Base-by-base conservation (phyloP, 2,113 vertebrate species). In the Cairina moschata region DNA sequence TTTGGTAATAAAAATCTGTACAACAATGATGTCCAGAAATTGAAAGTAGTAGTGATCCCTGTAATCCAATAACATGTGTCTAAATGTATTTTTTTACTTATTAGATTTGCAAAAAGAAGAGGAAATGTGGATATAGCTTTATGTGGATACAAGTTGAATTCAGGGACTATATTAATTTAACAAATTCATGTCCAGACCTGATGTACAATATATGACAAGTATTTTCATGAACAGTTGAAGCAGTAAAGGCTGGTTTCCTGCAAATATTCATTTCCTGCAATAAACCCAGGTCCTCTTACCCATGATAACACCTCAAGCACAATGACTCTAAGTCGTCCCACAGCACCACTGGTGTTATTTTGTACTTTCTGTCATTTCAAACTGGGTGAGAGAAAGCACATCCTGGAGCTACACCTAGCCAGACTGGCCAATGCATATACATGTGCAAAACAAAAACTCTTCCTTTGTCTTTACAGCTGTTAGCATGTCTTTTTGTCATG, bases 11-110 rank as follows among this genome's bases (percentile, higher is more conserved):
- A 69, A 78, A 97, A 91, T 88, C 67, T 93, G n/a, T 83, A 63
- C 82, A 77, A 91, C 71, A 92, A 65, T 86, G 68, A 91, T 86
- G 75, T 77, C n/a, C 63, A 86, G 50, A 96, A 97, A 95, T 94
- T 97, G 91, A 95, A 95, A 96, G 67, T 73, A 72, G 52, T 77
- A 80, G 88, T 80, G 79, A 95, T 81, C 89, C 65, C 79, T 96
- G 55, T 93, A 93, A 97, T 95, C 87, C 91, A 86, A 54, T 97
- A 97, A 83, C 60, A 44, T 34, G 42, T 94, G 34, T 79, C 85
- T 87, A 96, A 93, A 89, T 92, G 50, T 71, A 87, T 50, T 91
- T 95, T 95, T 96, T 96, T 95, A 82, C 71, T 93, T 95, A 92
- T 86, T 97, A 88, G 86, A 97, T 74, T 91, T 91, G 23, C 4